Evolutionary conservation across 2,113 vertebrate species (phyloP).

Genomic region (Macrotus californicus): DNA sequence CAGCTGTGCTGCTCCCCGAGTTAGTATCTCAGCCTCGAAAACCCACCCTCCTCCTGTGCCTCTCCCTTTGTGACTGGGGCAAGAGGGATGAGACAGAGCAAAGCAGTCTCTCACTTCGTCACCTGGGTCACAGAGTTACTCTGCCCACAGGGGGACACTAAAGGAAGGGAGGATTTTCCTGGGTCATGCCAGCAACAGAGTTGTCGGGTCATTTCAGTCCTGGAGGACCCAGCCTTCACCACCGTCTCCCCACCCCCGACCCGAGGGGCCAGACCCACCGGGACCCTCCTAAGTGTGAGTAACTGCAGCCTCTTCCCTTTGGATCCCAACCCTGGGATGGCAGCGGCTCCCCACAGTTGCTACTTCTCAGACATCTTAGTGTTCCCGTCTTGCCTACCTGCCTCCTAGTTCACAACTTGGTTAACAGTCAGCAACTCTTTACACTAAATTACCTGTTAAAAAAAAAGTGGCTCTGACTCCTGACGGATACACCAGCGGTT

Average conservation of each 20-base stretch:
- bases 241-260: background rate
- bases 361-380: background rate
- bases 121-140: background rate
- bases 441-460: background rate
- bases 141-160: background rate
- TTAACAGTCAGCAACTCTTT: background rate
- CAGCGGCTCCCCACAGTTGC: background rate
- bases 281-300: background rate
- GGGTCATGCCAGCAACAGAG: background rate
- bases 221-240: background rate
- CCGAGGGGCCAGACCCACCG: background rate
- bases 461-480: background rate
- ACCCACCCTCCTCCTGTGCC: background rate
- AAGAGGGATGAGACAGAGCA: too few species aligned
- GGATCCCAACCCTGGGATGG: background rate
- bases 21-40: background rate
- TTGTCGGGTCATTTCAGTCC: background rate
- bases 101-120: background rate
- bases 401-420: background rate
- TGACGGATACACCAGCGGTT: background rate
- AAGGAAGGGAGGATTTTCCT: background rate
- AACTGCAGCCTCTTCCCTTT: background rate
- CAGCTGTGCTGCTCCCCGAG: background rate
- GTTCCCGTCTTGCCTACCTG: background rate
- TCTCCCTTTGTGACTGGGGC: background rate